Evolutionary conservation across 1,140 invertebrate genomes (phyloP).

Genomic region (Anastatus disparis): DNA sequence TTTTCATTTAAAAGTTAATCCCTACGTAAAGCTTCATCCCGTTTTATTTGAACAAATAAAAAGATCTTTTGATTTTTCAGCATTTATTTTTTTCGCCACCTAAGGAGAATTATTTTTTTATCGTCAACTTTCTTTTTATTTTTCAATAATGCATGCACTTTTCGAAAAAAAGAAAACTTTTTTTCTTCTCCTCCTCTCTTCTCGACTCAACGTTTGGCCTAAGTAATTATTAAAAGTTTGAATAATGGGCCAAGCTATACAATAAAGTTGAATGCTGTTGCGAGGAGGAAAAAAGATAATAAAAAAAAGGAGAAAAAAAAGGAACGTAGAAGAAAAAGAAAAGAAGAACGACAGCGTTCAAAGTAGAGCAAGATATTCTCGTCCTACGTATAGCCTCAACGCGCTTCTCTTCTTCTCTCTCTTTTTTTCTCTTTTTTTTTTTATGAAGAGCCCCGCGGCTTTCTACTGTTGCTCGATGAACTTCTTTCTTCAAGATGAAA

Average conservation of each 20-base stretch:
- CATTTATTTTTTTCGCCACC: too few species aligned
- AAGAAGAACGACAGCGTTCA: slow-evolving; percentile 2
- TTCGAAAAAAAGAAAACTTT: too few species aligned
- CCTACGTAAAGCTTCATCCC: too few species aligned
- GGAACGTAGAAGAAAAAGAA: slow-evolving; percentile 22
- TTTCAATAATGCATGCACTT: too few species aligned
- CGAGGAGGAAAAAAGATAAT: not conserved
- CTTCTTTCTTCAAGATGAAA: too few species aligned
- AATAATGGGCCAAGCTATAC: slow-evolving; percentile 10
- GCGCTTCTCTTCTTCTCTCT: not conserved
- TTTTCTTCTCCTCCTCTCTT: not conserved
- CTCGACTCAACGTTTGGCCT: not conserved
- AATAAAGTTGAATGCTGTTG: not conserved
- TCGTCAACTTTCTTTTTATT: not conserved
- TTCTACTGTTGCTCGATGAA: too few species aligned
- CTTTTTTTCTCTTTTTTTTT: not conserved
- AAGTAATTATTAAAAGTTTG: slow-evolving; percentile 18
- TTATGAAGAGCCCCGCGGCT: too few species aligned
- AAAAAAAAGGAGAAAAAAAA: not conserved
- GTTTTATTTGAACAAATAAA: too few species aligned
- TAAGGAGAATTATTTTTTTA: too few species aligned
- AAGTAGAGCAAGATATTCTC: slow-evolving; percentile 35
- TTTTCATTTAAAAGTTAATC: too few species aligned
- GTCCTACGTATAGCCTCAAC: slow-evolving; percentile 3
- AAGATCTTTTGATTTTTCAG: not conserved